These are phyloP conservation scores for Phallusia fumigata DNA, from an alignment of 23 tunicate species.

Conservation along the genomic window DNA sequence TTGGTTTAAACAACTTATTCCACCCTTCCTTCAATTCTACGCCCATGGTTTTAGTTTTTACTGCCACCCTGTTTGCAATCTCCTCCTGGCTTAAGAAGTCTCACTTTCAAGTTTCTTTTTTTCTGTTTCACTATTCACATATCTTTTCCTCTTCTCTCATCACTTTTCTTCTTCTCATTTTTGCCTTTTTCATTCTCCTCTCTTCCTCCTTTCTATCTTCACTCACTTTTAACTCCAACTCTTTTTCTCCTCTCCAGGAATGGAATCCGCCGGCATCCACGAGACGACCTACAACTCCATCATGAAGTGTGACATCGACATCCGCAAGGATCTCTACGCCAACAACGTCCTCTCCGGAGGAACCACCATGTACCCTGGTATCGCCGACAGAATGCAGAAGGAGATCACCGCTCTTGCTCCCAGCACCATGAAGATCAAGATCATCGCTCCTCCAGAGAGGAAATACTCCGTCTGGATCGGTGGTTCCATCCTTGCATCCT, in stretches of 20 bases:
- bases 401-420: conserved; percentile 99
- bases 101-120: neutral
- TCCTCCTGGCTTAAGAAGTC: neutral
- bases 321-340: conserved; percentile 94
- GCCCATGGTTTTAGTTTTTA: neutral
- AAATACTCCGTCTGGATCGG: conserved; percentile 99
- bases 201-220: neutral
- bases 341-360: conserved; percentile 96
- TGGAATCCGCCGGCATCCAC: conserved; percentile 94
- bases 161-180: neutral
- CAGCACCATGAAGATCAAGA: conserved; percentile 97
- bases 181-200: neutral
- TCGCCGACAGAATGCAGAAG: conserved; percentile 98
- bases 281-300: conserved; percentile 96
- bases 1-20: neutral
- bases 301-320: conserved; percentile 96
- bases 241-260: conserved; percentile 33
- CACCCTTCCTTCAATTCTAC: neutral
- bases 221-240: neutral
- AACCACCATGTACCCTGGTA: conserved; percentile 97
- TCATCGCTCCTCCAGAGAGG: conserved; percentile 98
- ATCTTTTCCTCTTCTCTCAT: neutral
- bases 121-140: neutral
- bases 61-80: neutral
- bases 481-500: conserved; percentile 95